phyloP scores from a whole-genome alignment of 2,888 invertebrate species.

The Orthonychiurus folsomi region DNA sequence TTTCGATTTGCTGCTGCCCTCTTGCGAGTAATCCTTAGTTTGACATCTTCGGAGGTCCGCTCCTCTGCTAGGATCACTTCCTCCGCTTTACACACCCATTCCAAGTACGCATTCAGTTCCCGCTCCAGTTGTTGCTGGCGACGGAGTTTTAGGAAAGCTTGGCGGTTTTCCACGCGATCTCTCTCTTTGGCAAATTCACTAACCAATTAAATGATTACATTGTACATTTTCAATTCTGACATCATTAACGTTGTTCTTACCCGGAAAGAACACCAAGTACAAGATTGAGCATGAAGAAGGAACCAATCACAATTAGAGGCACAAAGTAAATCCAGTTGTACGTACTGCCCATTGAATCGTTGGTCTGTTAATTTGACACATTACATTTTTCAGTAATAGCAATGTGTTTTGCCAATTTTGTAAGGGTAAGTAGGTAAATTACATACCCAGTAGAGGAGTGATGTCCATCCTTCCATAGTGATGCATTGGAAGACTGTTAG shows the following conservation, averaged over 20 bases:
- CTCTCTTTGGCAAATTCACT: slow-evolving; percentile 53
- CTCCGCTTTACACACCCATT: slow-evolving; percentile 54
- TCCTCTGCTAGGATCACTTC: slow-evolving; percentile 50
- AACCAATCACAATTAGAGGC: slow-evolving; percentile 98
- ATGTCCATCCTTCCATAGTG: slow-evolving; percentile 99
- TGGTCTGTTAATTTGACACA: slow-evolving; percentile 80
- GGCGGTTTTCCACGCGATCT: slow-evolving; percentile 51
- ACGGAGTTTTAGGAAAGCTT: slow-evolving; percentile 50
- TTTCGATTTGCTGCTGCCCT: slow-evolving; percentile 46
- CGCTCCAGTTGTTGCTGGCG: slow-evolving; percentile 50
- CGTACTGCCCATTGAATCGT: slow-evolving; percentile 94
- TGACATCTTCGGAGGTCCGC: slow-evolving; percentile 53
- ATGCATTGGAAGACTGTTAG: slow-evolving; percentile 89
- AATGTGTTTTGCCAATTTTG: slow-evolving; percentile 51
- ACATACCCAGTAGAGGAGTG: slow-evolving; percentile 85
- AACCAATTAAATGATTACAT: not conserved
- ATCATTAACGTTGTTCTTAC: slow-evolving; percentile 53
- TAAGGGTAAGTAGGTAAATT: not conserved
- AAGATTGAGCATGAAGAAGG: slow-evolving; percentile 99
- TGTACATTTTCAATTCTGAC: too few relatives aligned
- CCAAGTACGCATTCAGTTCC: slow-evolving; percentile 51
- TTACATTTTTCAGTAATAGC: too few relatives aligned
- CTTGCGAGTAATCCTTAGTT: slow-evolving; percentile 50
- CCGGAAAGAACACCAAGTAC: slow-evolving; percentile 99
- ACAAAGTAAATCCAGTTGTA: slow-evolving; percentile 99